phyloP scores from a whole-genome alignment of 1,140 invertebrate species.

The Drosophila nannoptera region DNA sequence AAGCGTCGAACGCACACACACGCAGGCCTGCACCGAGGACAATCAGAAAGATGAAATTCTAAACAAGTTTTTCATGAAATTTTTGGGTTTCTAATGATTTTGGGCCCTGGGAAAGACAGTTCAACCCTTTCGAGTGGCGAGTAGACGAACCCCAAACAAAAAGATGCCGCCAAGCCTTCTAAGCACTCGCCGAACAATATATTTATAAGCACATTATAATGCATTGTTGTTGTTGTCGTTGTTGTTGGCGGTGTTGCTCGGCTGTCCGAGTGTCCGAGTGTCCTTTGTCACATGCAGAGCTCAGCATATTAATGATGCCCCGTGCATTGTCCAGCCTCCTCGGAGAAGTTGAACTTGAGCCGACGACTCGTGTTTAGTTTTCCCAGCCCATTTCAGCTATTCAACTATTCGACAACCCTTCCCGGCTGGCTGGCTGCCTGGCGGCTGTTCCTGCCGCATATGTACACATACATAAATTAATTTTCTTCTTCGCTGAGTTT shows the following conservation, averaged over 20 bases:
- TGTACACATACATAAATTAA: conserved; percentile 65
- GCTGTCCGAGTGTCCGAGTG: conserved; percentile 22
- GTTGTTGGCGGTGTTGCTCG: not conserved
- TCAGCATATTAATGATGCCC: conserved; percentile 73
- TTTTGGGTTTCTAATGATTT: conserved; percentile 26
- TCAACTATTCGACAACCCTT: conserved; percentile 50
- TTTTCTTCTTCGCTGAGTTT: conserved; percentile 71
- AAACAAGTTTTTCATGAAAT: conserved; percentile 60
- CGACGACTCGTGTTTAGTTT: conserved; percentile 54
- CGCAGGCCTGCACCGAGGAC: conserved; percentile 1
- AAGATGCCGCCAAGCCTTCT: conserved; percentile 31
- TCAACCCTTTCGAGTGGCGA: conserved; percentile 53
- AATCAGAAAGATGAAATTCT: conserved; percentile 49
- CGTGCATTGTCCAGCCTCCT: conserved; percentile 20
- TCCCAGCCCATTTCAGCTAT: conserved; percentile 30
- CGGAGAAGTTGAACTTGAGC: conserved; percentile 21
- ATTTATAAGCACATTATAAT: conserved; percentile 77
- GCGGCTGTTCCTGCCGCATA: conserved; percentile 21
- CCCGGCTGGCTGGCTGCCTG: conserved; percentile 8
- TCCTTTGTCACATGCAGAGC: conserved; percentile 73
- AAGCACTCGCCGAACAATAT: conserved; percentile 47
- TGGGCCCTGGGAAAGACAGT: conserved; percentile 49
- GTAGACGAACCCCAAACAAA: conserved; percentile 9
- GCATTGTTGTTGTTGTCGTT: conserved; percentile 57
- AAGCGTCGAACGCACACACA: conserved; percentile 26